phyloP scores from a whole-genome alignment of 2,888 invertebrate species.

The Cheilosia soror region DNA sequence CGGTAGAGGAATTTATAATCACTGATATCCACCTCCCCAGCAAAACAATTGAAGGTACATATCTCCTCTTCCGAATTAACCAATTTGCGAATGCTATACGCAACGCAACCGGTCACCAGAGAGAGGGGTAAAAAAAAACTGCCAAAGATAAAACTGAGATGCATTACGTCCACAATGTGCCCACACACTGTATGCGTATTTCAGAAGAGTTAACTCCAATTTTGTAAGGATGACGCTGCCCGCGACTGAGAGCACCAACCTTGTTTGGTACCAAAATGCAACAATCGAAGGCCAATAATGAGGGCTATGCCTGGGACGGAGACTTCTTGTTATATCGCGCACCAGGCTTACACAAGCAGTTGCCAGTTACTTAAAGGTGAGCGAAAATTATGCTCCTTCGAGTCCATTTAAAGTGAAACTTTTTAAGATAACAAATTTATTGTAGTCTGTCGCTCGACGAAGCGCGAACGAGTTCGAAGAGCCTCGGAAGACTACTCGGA shows the following conservation, averaged over 20 bases:
- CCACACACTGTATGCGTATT: conserved; percentile 71
- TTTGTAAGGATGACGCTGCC: conserved; percentile 24
- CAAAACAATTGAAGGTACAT: conserved; percentile 38
- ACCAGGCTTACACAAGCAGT: conserved; percentile 34
- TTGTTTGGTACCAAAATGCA: conserved; percentile 53
- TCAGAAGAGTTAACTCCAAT: conserved; percentile 63
- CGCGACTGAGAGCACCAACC: conserved; percentile 38
- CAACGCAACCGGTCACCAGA: conserved; percentile 19
- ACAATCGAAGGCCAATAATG: conserved; percentile 60
- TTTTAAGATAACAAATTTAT: conserved; percentile 75
- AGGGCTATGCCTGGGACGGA: conserved; percentile 13
- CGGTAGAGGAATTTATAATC: conserved; percentile 65
- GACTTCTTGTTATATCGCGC: conserved; percentile 19
- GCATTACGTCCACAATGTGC: conserved; percentile 67
- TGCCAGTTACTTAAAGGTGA: conserved; percentile 62
- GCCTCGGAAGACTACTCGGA: not conserved
- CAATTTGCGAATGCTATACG: conserved; percentile 53
- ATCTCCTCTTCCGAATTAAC: conserved; percentile 37
- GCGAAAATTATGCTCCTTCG: conserved; percentile 71
- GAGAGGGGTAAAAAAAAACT: conserved; percentile 7
- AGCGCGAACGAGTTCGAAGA: conserved; percentile 35
- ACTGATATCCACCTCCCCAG: conserved; percentile 57
- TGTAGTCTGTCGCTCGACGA: conserved; percentile 39
- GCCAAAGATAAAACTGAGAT: conserved; percentile 54
- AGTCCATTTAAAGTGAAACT: conserved; percentile 75